Conservation (phyloP, 2,797 vertebrate genomes). For the Toxotes lorentzi region DNA sequence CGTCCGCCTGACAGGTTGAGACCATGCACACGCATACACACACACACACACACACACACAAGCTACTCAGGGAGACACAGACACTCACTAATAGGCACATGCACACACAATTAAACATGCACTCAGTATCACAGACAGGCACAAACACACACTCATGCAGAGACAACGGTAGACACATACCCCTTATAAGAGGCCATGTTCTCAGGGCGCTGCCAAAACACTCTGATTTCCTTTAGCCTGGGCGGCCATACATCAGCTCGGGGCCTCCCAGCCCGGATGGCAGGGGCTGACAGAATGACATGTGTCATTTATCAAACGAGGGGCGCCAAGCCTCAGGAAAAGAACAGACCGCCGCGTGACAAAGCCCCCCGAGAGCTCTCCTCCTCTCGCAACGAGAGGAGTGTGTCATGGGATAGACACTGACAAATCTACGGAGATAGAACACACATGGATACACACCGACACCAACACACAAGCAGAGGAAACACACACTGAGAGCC, state of each 20-base stretch:
- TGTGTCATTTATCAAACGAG: constrained; percentile 99
- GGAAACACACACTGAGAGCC: constrained; percentile 62
- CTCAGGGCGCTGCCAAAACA: constrained; percentile 94
- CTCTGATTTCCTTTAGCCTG: constrained; percentile 97
- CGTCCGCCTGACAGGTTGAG: constrained; percentile 83
- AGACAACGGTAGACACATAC: constrained; percentile 58
- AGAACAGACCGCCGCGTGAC: constrained; percentile 89
- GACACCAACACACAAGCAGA: constrained; percentile 69
- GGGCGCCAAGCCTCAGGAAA: constrained; percentile 98
- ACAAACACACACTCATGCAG: constrained; percentile 58
- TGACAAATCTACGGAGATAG: constrained; percentile 76
- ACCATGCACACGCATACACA: constrained; percentile 62
- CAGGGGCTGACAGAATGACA: constrained; percentile 99
- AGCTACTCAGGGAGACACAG: constrained; percentile 26
- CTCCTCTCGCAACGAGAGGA: constrained; percentile 75
- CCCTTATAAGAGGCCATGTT: constrained; percentile 93
- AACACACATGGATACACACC: constrained; percentile 77
- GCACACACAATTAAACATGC: constrained; percentile 73
- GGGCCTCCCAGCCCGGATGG: constrained; percentile 98
- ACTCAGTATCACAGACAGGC: constrained; percentile 65
- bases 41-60: constrained; percentile 27
- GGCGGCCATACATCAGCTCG: constrained; percentile 94
- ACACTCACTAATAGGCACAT: constrained; percentile 60
- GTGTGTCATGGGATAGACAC: constrained; percentile 77
- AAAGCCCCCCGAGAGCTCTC: constrained; percentile 99